phyloP scores from a whole-genome alignment of 2,797 vertebrate species.

The Helarctos malayanus region DNA sequence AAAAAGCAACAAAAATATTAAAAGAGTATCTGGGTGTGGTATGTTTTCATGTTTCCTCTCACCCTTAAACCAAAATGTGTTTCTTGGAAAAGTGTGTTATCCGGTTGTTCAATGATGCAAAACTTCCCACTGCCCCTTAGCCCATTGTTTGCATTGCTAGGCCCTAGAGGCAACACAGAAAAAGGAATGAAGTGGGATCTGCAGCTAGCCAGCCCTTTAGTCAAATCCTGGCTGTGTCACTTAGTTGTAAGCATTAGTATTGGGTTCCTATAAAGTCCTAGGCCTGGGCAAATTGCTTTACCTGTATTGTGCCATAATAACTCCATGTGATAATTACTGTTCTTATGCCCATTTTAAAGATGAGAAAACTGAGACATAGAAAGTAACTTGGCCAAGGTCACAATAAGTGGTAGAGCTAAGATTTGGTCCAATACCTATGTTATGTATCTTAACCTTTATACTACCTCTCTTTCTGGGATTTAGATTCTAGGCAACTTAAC shows the following conservation, averaged over 20 bases:
- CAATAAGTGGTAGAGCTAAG: background rate
- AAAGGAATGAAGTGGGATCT: background rate
- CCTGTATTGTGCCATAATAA: background rate
- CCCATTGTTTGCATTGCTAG: background rate
- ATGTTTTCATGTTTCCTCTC: background rate
- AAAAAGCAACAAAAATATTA: constrained; percentile 72
- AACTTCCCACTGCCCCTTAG: background rate
- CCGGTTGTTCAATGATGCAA: background rate
- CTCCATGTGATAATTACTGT: background rate
- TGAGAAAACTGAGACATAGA: constrained; percentile 3
- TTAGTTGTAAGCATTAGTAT: constrained; percentile 10
- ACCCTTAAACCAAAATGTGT: constrained; percentile 34
- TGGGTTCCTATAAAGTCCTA: background rate
- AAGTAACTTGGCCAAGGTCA: constrained; percentile 28
- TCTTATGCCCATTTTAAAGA: constrained; percentile 19
- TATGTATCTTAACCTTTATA: background rate
- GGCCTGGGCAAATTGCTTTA: background rate
- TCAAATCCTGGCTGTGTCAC: background rate
- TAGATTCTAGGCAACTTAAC: background rate
- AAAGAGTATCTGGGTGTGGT: background rate
- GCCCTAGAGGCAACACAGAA: background rate
- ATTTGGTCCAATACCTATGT: background rate
- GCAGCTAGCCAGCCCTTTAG: background rate
- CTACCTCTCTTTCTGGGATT: background rate
- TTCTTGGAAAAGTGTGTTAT: constrained; percentile 39